Percentiles rank a stretch among this genome's conserved stretches.
Evolutionary conservation across 2,888 invertebrate genomes (phyloP).

Genomic region (Lasiommata megera): DNA sequence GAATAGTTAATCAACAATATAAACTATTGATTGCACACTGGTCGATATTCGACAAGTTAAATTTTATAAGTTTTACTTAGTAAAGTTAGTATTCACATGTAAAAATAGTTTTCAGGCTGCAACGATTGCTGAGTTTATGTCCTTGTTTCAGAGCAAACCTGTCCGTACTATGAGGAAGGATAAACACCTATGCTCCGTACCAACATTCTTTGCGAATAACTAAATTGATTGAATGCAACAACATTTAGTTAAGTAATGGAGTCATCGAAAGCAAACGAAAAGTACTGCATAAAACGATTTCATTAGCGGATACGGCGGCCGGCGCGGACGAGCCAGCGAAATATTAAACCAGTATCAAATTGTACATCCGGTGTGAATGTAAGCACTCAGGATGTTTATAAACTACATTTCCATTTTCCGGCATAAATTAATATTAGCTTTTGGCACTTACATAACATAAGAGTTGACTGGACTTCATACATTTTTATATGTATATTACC

Average conservation of each 20-base stretch:
- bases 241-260: not conserved
- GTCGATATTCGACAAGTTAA: no score
- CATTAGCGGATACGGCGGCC: constrained; percentile 27
- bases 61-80: no score
- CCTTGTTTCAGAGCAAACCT: no score
- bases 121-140: no score
- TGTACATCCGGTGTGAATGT: constrained; percentile 19
- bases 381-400: constrained; percentile 19
- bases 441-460: not conserved
- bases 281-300: constrained; percentile 22
- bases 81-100: no score
- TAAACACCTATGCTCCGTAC: no score
- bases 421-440: constrained; percentile 6
- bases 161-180: no score
- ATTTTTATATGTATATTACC: no score
- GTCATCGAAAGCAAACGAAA: constrained; percentile 15
- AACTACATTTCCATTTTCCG: constrained; percentile 18
- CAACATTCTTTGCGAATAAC: no score
- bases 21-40: no score
- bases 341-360: constrained; percentile 31
- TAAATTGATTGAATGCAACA: not conserved
- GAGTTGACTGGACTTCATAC: not conserved
- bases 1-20: no score
- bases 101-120: no score
- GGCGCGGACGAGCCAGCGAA: constrained; percentile 26